phyloP scores from a whole-genome alignment of 2,888 invertebrate genomes.

The Hypolimnas misippus region DNA sequence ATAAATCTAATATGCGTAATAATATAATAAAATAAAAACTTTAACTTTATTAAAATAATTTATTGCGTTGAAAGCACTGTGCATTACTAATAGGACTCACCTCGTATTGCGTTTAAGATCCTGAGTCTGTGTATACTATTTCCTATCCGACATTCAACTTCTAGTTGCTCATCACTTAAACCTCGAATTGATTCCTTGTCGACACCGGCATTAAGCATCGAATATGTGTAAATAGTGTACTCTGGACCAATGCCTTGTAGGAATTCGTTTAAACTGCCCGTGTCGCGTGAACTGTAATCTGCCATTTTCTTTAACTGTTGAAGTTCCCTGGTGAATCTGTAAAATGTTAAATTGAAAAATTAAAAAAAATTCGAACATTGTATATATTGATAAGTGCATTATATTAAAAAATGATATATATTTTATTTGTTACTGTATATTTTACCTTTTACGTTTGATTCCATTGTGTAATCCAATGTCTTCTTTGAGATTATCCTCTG shows the following conservation, averaged over 20 bases:
- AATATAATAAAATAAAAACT: not conserved
- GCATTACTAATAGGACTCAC: conserved; percentile 57
- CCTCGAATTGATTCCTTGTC: conserved; percentile 94
- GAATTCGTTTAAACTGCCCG: conserved; percentile 94
- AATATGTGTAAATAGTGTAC: conserved; percentile 98
- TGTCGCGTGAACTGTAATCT: conserved; percentile 97
- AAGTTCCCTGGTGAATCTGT: conserved; percentile 95
- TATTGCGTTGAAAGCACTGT: not conserved
- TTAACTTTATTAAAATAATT: conserved; percentile 6
- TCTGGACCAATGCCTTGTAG: conserved; percentile 93
- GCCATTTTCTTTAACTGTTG: conserved; percentile 97
- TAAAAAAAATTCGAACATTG: not conserved
- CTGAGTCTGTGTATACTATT: conserved; percentile 97
- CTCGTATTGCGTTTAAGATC: conserved; percentile 94
- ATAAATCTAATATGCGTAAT: conserved; percentile 5
- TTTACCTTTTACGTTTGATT: conserved; percentile 93
- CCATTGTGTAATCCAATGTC: conserved; percentile 97
- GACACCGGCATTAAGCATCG: conserved; percentile 97
- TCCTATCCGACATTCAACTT: conserved; percentile 94
- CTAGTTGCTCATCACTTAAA: conserved; percentile 95
- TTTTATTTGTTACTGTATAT: too few species aligned
- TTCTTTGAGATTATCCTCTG: conserved; percentile 95
- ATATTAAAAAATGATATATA: too few species aligned
- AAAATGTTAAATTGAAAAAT: conserved; percentile 36
- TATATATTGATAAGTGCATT: too few species aligned